These are phyloP conservation scores for Gallinago paraguaiae DNA, from an alignment of 2,113 vertebrate species.

Conservation along the genomic window DNA sequence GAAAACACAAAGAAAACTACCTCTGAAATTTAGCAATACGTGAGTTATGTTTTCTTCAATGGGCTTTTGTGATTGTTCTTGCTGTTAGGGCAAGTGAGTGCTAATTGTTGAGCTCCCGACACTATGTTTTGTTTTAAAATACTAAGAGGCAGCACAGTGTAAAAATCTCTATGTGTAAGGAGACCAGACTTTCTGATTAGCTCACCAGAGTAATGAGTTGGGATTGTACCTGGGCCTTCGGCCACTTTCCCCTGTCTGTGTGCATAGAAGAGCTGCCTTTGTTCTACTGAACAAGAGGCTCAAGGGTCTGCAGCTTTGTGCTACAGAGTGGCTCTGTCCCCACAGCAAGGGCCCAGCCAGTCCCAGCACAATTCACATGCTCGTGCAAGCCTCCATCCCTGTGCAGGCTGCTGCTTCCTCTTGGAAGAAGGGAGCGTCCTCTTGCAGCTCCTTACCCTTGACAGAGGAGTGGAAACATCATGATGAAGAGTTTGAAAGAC, in stretches of 20 bases:
- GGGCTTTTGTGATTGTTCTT: neutral
- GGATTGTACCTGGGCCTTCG: neutral
- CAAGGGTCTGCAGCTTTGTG: neutral
- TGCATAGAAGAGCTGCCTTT: neutral
- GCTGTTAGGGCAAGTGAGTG: neutral
- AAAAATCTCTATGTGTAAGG: neutral
- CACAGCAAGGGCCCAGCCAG: neutral
- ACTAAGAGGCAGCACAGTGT: neutral
- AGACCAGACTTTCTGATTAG: neutral
- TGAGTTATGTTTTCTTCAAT: conserved; percentile 67
- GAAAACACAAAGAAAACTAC: conserved; percentile 91
- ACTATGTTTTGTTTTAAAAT: neutral
- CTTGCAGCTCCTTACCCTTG: neutral
- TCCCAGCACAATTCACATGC: neutral
- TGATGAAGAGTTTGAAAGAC: neutral
- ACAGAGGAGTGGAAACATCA: neutral
- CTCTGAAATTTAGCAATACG: conserved; percentile 94
- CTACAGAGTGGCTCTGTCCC: neutral
- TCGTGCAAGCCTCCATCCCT: neutral
- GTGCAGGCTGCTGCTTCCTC: neutral
- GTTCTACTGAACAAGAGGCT: neutral
- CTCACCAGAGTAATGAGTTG: neutral
- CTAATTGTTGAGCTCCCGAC: neutral
- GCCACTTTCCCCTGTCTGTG: neutral
- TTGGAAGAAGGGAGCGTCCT: neutral